These are phyloP conservation scores for Entomyzon cyanotis DNA, from an alignment of 2,113 vertebrate species.

Conservation along the genomic window DNA sequence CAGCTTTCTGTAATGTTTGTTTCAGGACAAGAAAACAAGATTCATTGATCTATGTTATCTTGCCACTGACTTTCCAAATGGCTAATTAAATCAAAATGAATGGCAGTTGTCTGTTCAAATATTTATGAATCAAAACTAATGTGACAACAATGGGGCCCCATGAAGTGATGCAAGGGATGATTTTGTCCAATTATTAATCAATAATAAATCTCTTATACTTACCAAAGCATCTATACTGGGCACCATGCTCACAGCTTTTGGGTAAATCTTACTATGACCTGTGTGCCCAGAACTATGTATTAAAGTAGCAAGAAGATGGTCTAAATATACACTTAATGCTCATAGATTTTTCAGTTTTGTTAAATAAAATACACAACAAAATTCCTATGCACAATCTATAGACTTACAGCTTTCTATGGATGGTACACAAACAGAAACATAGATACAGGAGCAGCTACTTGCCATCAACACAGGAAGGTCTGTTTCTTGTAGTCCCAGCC, in stretches of 20 bases:
- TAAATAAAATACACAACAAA: not conserved
- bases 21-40: not conserved
- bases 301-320: not conserved
- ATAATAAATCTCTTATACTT: not conserved
- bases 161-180: not conserved
- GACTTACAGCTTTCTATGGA: not conserved
- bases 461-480: slow-evolving; percentile 98
- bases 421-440: slow-evolving; percentile 8
- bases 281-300: not conserved
- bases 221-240: not conserved
- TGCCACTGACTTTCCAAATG: not conserved
- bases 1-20: not conserved
- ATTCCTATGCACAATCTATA: not conserved
- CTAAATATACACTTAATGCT: not conserved
- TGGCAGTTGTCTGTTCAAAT: not conserved
- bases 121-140: not conserved
- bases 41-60: not conserved
- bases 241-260: not conserved
- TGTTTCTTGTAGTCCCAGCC: slow-evolving; percentile 96
- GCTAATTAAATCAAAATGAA: slow-evolving; percentile 18
- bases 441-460: slow-evolving; percentile 64
- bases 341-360: not conserved
- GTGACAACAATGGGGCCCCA: accelerated
- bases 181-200: not conserved
- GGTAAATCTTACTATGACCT: not conserved